Evolutionary conservation across 2,113 vertebrate genomes (phyloP).

Genomic region (Chionodraco myersi): DNA sequence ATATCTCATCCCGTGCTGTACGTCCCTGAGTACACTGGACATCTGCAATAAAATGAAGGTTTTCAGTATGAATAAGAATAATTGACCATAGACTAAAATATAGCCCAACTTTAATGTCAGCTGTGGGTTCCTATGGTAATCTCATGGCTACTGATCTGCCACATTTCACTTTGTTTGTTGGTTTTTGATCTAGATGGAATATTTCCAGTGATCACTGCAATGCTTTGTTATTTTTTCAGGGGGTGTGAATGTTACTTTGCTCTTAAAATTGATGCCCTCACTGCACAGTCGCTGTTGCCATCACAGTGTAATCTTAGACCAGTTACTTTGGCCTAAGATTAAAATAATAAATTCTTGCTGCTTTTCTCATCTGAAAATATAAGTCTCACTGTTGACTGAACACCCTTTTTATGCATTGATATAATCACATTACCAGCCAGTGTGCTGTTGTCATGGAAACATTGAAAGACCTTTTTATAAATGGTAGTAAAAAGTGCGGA

Average conservation of each 20-base stretch:
- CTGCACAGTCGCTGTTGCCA: neutral
- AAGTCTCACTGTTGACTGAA: neutral
- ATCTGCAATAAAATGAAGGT: conserved; percentile 40
- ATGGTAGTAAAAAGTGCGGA: conserved; percentile 20
- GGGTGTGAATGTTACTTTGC: neutral
- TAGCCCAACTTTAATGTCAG: conserved; percentile 34
- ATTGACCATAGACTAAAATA: conserved; percentile 28
- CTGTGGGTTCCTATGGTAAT: conserved; percentile 76
- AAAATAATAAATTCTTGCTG: neutral
- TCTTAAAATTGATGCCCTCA: conserved; percentile 15
- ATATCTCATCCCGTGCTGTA: conserved; percentile 45
- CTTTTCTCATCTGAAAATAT: neutral
- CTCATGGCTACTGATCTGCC: conserved; percentile 50
- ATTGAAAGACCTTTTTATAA: conserved; percentile 16
- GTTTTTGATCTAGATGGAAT: conserved; percentile 6
- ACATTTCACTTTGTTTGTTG: conserved; percentile 21
- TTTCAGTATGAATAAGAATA: conserved; percentile 15
- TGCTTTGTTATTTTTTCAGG: neutral
- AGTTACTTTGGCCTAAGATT: neutral
- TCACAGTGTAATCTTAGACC: conserved; percentile 2
- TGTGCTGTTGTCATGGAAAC: conserved; percentile 72
- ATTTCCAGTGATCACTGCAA: neutral
- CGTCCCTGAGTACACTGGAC: conserved; percentile 53
- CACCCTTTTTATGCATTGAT: conserved; percentile 5
- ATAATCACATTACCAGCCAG: conserved; percentile 6